Conservation (phyloP, 2,797 vertebrate species). For the Hoplostethus mediterraneus region DNA sequence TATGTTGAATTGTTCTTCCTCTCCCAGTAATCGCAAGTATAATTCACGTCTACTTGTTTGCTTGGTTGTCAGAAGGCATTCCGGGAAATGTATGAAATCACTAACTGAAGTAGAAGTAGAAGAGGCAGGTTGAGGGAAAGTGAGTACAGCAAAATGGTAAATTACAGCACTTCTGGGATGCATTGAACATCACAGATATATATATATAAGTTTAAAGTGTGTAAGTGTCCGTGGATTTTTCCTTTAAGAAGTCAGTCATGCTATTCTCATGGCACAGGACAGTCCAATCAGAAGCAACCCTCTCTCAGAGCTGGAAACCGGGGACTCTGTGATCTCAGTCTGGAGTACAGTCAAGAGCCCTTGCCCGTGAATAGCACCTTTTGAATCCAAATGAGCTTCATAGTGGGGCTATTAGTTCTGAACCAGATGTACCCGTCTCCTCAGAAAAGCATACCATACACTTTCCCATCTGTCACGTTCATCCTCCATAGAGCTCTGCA, state of each 20-base stretch:
- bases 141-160: too few species aligned
- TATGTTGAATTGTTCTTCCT: too few species aligned
- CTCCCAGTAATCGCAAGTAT: too few species aligned
- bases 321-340: slow-evolving; percentile 5
- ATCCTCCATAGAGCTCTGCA: slow-evolving; percentile 3
- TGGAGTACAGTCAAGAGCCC: slow-evolving; percentile 12
- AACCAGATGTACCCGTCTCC: slow-evolving; percentile 10
- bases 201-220: too few species aligned
- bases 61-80: too few species aligned
- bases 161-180: too few species aligned
- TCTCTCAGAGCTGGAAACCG: slow-evolving; percentile 8
- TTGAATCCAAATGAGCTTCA: slow-evolving; percentile 33
- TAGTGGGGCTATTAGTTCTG: slow-evolving; percentile 25
- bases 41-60: too few species aligned
- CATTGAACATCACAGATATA: too few species aligned
- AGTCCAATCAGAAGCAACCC: slow-evolving; percentile 1
- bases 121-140: too few species aligned
- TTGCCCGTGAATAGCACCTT: slow-evolving; percentile 47
- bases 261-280: neutral
- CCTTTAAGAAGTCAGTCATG: neutral
- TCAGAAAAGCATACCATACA: slow-evolving; percentile 7
- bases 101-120: too few species aligned
- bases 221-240: too few species aligned
- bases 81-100: too few species aligned
- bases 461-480: slow-evolving; percentile 15